Base-by-base conservation (phyloP, 2,113 vertebrate species). In the Sorex fumeus region DNA sequence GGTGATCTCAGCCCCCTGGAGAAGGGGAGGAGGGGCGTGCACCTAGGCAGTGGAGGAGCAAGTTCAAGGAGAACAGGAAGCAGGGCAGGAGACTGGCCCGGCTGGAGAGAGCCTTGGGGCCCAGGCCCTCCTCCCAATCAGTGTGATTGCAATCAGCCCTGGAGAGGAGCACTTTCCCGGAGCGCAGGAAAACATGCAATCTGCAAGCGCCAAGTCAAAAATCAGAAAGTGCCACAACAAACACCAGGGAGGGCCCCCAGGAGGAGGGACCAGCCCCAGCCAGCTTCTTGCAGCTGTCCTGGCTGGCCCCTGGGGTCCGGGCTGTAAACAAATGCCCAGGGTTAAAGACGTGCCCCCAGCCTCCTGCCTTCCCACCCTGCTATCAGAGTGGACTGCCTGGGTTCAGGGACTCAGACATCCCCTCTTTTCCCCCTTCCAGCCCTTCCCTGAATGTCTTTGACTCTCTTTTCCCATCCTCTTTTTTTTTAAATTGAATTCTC, bases 401-500 rank as follows among this genome's bases (percentile, higher is more conserved):
- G 32, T 19, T 30, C 70, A 72, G 34, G 25, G 1, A 7, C 70
- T 34, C 70, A 40, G 34, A 8, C 34, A 23, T n/a, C n/a, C 32
- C 34, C 19, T 90, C 84, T n/a, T 27, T 9, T 18, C 19, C 90
- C 84, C 32, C 27, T 9, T 18, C 82, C 95, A 62, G 50, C 71
- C 84, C 71, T 92, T 95, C 94, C 96, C 95, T 97, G 94, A 97
- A 80, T 53, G 91, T 96, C 93, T 96, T 96, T 95, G 96, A 95
- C 94, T 94, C 97, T 98, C 96, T 98, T 98, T 98, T 97, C 75
- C n/a, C n/a, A n/a, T n/a, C 87, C 6, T 86, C 96, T 97, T 96
- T 97, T 97, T 97, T 97, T 97, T 98, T 97, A 96, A 98, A 98
- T 98, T 98, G 96, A 97, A 98, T 97, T 97, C 97, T 82, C 93